These are phyloP conservation scores for Drosophila villosipedis DNA, from an alignment of 2,888 invertebrate species.

Conservation along the genomic window DNA sequence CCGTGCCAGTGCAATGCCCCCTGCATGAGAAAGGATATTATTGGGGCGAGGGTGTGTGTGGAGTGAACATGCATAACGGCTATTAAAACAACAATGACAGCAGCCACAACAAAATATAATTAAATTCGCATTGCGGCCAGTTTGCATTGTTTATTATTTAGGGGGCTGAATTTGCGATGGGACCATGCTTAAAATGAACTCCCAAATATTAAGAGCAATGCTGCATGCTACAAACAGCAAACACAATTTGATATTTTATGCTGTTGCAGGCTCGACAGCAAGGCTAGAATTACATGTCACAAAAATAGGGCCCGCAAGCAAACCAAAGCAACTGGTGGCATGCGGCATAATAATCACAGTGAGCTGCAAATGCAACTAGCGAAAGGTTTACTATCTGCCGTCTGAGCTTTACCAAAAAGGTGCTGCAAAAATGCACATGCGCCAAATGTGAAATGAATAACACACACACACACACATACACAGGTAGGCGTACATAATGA, in stretches of 20 bases:
- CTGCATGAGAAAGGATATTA: not conserved
- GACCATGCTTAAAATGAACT: slow-evolving; percentile 26
- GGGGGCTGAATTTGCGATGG: not conserved
- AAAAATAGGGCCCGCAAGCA: slow-evolving; percentile 33
- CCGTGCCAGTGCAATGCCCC: not conserved
- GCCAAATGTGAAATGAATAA: not conserved
- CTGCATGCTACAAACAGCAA: slow-evolving; percentile 17
- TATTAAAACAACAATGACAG: slow-evolving; percentile 56
- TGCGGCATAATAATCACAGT: not conserved
- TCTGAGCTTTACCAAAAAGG: slow-evolving; percentile 18
- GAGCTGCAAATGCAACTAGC: slow-evolving; percentile 23
- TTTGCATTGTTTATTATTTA: slow-evolving; percentile 27
- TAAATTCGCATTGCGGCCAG: slow-evolving; percentile 30
- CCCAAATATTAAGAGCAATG: slow-evolving; percentile 28
- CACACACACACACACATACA: slow-evolving; percentile 1
- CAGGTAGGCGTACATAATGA: not conserved
- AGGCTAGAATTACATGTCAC: slow-evolving; percentile 34
- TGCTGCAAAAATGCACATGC: not conserved
- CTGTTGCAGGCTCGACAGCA: slow-evolving; percentile 5
- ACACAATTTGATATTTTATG: slow-evolving; percentile 12
- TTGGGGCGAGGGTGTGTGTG: not conserved
- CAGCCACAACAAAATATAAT: slow-evolving; percentile 40
- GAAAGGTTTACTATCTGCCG: slow-evolving; percentile 38
- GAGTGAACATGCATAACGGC: slow-evolving; percentile 32
- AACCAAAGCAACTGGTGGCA: slow-evolving; percentile 44